A percentile compares a stretch with the other conserved stretches of the same genome.
Conservation (phyloP, 2,113 vertebrate genomes). For the Toxostoma redivivum region DNA sequence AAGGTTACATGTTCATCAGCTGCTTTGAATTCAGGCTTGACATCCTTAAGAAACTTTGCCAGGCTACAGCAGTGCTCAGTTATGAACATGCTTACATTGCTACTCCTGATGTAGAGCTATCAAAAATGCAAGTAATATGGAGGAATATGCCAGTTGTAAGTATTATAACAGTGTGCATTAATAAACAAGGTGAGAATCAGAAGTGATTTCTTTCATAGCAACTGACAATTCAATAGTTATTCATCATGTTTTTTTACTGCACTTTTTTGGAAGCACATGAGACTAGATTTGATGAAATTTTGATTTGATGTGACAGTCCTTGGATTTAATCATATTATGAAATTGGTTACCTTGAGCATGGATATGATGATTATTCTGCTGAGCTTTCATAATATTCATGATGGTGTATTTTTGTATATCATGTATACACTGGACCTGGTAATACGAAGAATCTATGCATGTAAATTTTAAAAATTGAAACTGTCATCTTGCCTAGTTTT, state of each 20-base stretch:
- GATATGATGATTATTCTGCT: neutral
- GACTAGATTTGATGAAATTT: neutral
- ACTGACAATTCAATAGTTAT: neutral
- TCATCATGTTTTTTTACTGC: neutral
- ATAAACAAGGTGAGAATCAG: neutral
- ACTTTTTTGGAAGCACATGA: neutral
- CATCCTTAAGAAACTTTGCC: neutral
- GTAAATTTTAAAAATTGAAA: neutral
- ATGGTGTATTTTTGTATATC: neutral
- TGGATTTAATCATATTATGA: neutral
- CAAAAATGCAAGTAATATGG: neutral
- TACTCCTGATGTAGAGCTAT: neutral
- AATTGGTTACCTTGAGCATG: neutral
- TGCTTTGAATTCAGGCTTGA: neutral
- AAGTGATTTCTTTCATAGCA: neutral
- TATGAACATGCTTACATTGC: neutral
- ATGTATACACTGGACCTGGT: neutral
- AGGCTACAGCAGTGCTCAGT: neutral
- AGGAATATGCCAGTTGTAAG: neutral
- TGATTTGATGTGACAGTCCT: neutral
- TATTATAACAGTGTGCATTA: neutral
- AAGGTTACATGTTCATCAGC: neutral
- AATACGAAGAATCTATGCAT: neutral
- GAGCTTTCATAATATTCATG: neutral
- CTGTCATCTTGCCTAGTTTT: neutral